Evolutionary conservation across 2,113 vertebrate species (phyloP).

Genomic region (Prietella phreatophila): DNA sequence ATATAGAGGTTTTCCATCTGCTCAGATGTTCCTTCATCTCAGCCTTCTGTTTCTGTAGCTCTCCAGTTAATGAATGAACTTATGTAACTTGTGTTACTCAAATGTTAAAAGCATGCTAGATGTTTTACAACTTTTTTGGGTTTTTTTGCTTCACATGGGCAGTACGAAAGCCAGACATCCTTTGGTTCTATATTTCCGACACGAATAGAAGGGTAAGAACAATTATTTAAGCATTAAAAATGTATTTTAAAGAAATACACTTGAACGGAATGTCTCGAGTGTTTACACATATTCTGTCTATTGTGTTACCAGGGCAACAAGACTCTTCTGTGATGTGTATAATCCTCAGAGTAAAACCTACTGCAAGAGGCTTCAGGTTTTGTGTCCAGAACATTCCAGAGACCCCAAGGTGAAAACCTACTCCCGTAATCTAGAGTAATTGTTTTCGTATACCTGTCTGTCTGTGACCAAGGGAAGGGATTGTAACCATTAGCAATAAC

Average conservation of each 20-base stretch:
- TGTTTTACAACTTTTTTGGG: background rate
- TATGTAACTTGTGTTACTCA: background rate
- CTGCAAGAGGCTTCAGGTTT: slow-evolving; percentile 89
- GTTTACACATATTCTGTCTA: background rate
- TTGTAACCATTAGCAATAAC: background rate
- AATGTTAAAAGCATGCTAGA: background rate
- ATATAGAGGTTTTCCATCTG: background rate
- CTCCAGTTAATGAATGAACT: background rate
- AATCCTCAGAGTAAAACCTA: slow-evolving; percentile 94
- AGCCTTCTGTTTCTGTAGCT: background rate
- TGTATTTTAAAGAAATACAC: background rate
- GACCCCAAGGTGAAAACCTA: slow-evolving; percentile 83
- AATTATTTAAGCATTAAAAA: slow-evolving; percentile 10
- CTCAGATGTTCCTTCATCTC: background rate
- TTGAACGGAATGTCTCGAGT: background rate
- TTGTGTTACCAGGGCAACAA: slow-evolving; percentile 76
- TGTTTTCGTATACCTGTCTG: background rate
- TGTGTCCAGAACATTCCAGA: slow-evolving; percentile 90
- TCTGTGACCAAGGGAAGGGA: background rate
- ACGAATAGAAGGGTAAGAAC: slow-evolving; percentile 87
- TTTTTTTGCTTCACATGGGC: slow-evolving; percentile 34
- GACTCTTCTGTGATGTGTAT: slow-evolving; percentile 92
- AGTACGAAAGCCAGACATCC: slow-evolving; percentile 94
- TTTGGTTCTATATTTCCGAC: slow-evolving; percentile 94
- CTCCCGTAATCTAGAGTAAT: background rate